phyloP scores from a whole-genome alignment of 2,888 invertebrate genomes.

The Crocallis elinguaria region DNA sequence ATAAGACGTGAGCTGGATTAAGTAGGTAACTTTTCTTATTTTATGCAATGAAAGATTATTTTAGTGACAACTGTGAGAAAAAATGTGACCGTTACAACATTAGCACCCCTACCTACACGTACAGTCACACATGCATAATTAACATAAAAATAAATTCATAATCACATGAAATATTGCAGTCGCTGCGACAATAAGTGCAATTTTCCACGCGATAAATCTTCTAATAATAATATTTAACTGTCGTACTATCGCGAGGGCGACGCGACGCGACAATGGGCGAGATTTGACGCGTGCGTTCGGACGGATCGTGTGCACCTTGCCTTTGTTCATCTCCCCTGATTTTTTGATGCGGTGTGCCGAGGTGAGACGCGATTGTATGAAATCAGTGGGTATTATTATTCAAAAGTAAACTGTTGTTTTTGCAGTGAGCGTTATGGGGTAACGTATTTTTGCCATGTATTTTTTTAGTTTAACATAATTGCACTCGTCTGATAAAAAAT shows the following conservation, averaged over 20 bases:
- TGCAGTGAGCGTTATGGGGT: constrained; percentile 14
- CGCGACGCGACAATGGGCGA: constrained; percentile 51
- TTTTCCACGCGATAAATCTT: constrained; percentile 83
- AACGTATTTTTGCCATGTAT: constrained; percentile 6
- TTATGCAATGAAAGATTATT: neutral
- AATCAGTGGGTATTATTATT: constrained; percentile 36
- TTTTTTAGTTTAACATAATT: no score
- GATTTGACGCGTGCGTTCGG: constrained; percentile 68
- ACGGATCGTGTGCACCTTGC: constrained; percentile 69
- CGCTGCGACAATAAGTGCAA: constrained; percentile 78
- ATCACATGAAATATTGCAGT: constrained; percentile 76
- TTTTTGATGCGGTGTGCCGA: constrained; percentile 43
- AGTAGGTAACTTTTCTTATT: no score
- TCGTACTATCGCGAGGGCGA: constrained; percentile 52
- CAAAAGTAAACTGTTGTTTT: constrained; percentile 41
- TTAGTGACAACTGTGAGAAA: constrained; percentile 24
- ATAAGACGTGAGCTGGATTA: no score
- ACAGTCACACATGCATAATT: constrained; percentile 62
- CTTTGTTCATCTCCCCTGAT: constrained; percentile 53
- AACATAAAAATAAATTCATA: constrained; percentile 82
- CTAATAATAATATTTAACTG: constrained; percentile 80
- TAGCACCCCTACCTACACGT: constrained; percentile 50
- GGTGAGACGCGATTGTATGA: constrained; percentile 42
- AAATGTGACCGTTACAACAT: constrained; percentile 53
- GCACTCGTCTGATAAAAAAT: no score